Evolutionary conservation across 2,888 invertebrate genomes (phyloP), one percentile per base, ranked within the genome.

Genomic region (Coleophora deauratella): DNA sequence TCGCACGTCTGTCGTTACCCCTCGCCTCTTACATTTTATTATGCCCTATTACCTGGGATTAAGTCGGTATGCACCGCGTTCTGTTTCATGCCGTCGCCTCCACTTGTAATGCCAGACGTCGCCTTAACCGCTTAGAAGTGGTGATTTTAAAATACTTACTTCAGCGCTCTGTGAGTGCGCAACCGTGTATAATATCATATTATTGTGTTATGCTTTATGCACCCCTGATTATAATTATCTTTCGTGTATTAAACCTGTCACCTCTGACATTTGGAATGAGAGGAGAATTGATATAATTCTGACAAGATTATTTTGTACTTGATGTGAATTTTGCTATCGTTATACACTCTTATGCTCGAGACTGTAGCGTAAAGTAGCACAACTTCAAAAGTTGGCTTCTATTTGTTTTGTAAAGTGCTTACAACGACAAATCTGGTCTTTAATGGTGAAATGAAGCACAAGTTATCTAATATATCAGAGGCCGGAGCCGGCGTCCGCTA

Each of bases 11-110:
- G 74, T 71, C 78, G 74, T 79, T 76, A 77, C 72, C 67, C 47
- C 62, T 68, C 63, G 70, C 66, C 79, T 79, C 77, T 79, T 79
- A 79, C 80, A 78, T 80, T 82, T 81, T 81, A 81, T 79, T 78
- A 73, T 71, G 61, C 61, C 67, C 72, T 76, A 78, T 81, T 79
- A 80, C 77, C 74, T 70, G 68, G 70, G 73, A 80, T 80, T 79
- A 80, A 77, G 75, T 70, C 72, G 57, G 66, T 71, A 72, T 75
- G 72, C 72, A 74, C 72, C 64, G 67, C 60, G 59, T 71, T 71
- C 72, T 74, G 70, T 67, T 69, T 68, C 73, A 69, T 70, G 72
- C 68, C 66, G 58, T 50, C 59, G 55, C 55, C 58, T 51, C 51
- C 50, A 53, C 34, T 14, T 12, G 9, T 4, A 31, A 31, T n/a